Conservation (phyloP, 2,113 vertebrate species). For the Cercocebus atys region DNA sequence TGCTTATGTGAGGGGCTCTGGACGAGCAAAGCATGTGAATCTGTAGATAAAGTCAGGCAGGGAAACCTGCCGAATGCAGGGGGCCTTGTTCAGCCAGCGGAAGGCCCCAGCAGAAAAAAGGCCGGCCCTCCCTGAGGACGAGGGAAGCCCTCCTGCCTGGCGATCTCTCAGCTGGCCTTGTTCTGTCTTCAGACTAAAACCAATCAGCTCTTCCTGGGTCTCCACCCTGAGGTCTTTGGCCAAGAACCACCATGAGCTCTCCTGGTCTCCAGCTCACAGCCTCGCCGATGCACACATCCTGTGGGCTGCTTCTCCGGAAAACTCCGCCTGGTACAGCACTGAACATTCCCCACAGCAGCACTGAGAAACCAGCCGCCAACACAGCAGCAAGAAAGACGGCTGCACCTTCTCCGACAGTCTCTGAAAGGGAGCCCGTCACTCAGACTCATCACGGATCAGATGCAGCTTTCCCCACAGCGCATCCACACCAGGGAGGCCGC, state of each 20-base stretch:
- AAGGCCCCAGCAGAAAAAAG: not conserved
- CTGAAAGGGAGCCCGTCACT: not conserved
- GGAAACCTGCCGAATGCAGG: not conserved
- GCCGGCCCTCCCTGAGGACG: not conserved
- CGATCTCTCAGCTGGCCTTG: not conserved
- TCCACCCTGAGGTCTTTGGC: not conserved
- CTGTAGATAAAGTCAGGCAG: not conserved
- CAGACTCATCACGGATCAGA: rapidly evolving
- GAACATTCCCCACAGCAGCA: not conserved
- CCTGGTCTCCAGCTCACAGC: not conserved
- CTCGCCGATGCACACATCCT: too few species aligned
- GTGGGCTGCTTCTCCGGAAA: not conserved
- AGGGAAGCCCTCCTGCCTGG: not conserved
- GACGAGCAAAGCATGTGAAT: not conserved
- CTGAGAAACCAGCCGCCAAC: not conserved
- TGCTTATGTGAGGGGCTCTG: too few species aligned
- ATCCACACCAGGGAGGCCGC: too few species aligned
- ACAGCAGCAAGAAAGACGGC: too few species aligned
- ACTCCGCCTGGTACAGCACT: not conserved
- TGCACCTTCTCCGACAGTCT: not conserved
- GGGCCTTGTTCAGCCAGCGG: not conserved
- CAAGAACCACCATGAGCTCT: not conserved
- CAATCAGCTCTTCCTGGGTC: not conserved
- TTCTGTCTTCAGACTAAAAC: not conserved
- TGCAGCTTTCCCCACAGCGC: rapidly evolving